These are phyloP conservation scores for Drosophila subpulchrella DNA, from an alignment of 1,140 invertebrate species.

Conservation along the genomic window DNA sequence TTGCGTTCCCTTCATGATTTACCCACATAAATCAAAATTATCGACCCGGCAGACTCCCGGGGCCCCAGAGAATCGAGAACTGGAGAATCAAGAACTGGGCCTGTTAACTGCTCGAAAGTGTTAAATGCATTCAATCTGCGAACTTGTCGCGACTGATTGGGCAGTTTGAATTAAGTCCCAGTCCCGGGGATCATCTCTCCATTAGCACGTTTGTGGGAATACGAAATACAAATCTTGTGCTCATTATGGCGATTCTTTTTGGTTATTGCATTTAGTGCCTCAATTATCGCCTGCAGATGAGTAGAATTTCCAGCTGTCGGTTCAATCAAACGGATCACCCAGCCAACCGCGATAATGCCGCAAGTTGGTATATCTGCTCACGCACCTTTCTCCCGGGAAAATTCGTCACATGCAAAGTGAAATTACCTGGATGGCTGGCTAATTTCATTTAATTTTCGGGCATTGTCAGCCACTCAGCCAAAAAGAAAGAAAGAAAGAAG, in stretches of 20 bases:
- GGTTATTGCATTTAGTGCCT: conserved; percentile 70
- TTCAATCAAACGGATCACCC: conserved; percentile 64
- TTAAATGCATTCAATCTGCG: conserved; percentile 73
- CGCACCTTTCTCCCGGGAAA: conserved; percentile 51
- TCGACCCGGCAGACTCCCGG: conserved; percentile 54
- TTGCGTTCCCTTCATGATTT: conserved; percentile 83
- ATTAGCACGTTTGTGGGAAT: conserved; percentile 19
- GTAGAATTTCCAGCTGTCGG: conserved; percentile 64
- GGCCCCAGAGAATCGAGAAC: background rate
- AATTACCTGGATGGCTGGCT: conserved; percentile 68
- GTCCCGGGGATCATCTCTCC: conserved; percentile 30
- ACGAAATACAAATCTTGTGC: conserved; percentile 8
- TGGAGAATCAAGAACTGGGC: conserved; percentile 23
- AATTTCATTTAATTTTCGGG: conserved; percentile 83
- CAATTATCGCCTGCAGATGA: conserved; percentile 63
- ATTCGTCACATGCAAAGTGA: conserved; percentile 82
- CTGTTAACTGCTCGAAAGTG: conserved; percentile 69
- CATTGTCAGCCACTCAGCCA: conserved; percentile 55
- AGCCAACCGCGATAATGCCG: conserved; percentile 26
- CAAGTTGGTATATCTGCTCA: conserved; percentile 36
- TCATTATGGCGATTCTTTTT: conserved; percentile 42
- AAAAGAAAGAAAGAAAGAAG: background rate
- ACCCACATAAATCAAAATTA: conserved; percentile 85
- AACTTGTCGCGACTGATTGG: conserved; percentile 34
- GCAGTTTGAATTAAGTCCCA: conserved; percentile 15